These are phyloP conservation scores for Poeciliopsis occidentalis DNA, from an alignment of 2,113 vertebrate species.

Conservation along the genomic window DNA sequence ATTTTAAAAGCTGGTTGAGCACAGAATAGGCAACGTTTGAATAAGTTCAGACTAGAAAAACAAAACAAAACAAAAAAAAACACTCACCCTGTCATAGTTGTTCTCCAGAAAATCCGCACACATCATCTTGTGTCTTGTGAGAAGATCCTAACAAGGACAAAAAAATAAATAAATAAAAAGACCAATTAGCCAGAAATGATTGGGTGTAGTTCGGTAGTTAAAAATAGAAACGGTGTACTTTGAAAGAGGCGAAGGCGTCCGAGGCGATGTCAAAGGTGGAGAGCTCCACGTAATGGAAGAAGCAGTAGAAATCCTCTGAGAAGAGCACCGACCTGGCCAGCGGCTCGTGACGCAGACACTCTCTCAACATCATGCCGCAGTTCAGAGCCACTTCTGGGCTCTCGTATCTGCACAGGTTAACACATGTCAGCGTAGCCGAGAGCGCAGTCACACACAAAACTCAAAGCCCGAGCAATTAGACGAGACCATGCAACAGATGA, in stretches of 20 bases:
- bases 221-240: slow-evolving; percentile 57
- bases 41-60: slow-evolving; percentile 6
- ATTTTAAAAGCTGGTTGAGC: slow-evolving; percentile 23
- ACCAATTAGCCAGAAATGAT: neutral
- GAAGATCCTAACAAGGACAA: slow-evolving; percentile 84
- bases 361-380: slow-evolving; percentile 85
- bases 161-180: slow-evolving; percentile 1
- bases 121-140: slow-evolving; percentile 95
- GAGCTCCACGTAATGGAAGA: slow-evolving; percentile 83
- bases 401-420: slow-evolving; percentile 76
- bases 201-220: neutral
- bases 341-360: slow-evolving; percentile 84
- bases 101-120: slow-evolving; percentile 96
- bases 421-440: slow-evolving; percentile 16
- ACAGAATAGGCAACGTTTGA: neutral
- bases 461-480: neutral
- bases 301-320: slow-evolving; percentile 81
- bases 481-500: neutral
- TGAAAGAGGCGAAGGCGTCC: slow-evolving; percentile 85
- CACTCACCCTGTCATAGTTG: slow-evolving; percentile 92
- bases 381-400: slow-evolving; percentile 82
- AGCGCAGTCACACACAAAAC: neutral
- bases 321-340: slow-evolving; percentile 79
- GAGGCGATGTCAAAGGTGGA: slow-evolving; percentile 85
- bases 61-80: slow-evolving; percentile 8